phyloP scores from a whole-genome alignment of 2,113 vertebrate species.

The Sceloporus tristichus region DNA sequence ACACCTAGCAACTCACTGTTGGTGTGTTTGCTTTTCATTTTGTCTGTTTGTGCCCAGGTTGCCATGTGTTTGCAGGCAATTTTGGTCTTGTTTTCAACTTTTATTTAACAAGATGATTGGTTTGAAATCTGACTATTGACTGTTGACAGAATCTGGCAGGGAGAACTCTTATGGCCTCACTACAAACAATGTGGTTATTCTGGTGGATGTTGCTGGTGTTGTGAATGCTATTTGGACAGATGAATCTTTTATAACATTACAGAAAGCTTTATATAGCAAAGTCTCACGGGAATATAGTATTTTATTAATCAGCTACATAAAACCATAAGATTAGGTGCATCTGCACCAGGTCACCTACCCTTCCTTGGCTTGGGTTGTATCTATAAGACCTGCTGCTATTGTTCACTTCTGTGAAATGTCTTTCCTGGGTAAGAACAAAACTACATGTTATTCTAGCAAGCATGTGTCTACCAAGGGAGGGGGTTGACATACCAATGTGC shows the following conservation, averaged over 20 bases:
- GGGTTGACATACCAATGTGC: too few species aligned
- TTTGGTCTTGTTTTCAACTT: constrained; percentile 29
- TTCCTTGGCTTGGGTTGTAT: too few species aligned
- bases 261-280: not conserved
- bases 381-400: too few species aligned
- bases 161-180: not conserved
- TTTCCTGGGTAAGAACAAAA: too few species aligned
- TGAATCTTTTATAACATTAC: not conserved
- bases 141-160: constrained; percentile 40
- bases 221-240: not conserved
- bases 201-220: not conserved
- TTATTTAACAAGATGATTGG: constrained; percentile 45
- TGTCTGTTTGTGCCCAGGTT: constrained; percentile 54
- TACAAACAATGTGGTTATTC: not conserved
- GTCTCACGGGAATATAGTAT: not conserved
- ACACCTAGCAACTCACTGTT: constrained; percentile 43
- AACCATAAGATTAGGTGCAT: too few species aligned
- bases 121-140: constrained; percentile 40
- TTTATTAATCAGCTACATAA: too few species aligned
- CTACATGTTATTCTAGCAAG: too few species aligned
- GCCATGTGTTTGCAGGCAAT: constrained; percentile 42
- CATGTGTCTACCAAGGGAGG: too few species aligned
- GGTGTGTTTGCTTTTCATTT: constrained; percentile 46
- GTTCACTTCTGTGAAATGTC: too few species aligned
- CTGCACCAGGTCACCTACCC: too few species aligned